These are phyloP conservation scores for Ciconia stormi DNA, from an alignment of 2,113 vertebrate species.

Conservation along the genomic window DNA sequence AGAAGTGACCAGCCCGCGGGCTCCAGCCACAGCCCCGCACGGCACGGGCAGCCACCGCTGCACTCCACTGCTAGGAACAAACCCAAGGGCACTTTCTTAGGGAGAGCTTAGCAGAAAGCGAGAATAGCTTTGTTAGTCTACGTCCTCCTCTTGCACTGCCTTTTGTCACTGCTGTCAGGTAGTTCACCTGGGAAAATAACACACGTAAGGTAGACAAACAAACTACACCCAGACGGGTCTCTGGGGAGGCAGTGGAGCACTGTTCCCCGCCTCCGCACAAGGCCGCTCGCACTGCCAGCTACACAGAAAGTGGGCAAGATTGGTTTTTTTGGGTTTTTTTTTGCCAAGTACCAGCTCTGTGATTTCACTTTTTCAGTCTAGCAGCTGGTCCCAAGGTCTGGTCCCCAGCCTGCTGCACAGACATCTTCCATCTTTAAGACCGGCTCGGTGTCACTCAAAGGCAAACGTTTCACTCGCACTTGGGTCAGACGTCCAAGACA, in stretches of 20 bases:
- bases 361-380: rapidly evolving
- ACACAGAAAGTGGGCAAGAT: rapidly evolving
- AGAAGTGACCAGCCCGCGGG: background rate
- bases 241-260: background rate
- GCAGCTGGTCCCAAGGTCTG: background rate
- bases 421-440: too few relatives aligned
- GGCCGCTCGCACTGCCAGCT: background rate
- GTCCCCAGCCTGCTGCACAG: background rate
- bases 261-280: too few relatives aligned
- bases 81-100: background rate
- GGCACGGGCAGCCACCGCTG: background rate
- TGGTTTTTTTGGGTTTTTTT: too few relatives aligned
- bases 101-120: background rate
- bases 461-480: rapidly evolving
- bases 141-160: too few relatives aligned
- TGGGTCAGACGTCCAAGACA: background rate
- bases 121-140: too few relatives aligned
- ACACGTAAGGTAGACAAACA: rapidly evolving
- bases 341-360: background rate
- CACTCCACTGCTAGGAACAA: background rate
- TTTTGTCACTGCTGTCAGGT: rapidly evolving
- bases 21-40: background rate
- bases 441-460: too few relatives aligned
- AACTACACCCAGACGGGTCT: background rate
- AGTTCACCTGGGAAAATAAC: background rate